Evolutionary conservation across 2,888 invertebrate genomes (phyloP), one percentile per base, ranked within the genome.

Genomic region (Muscina levida): DNA sequence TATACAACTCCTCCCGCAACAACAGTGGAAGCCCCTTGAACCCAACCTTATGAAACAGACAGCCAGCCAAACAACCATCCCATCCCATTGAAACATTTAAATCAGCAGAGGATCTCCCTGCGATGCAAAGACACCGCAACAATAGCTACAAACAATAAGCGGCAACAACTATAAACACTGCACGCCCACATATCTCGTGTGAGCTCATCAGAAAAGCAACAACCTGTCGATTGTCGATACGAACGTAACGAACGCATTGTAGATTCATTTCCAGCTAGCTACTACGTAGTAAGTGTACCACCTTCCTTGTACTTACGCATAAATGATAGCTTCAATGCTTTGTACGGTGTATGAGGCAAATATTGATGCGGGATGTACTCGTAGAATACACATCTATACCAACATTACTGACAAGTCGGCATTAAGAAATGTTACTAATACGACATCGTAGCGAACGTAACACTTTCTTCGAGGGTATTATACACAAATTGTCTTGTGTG

Each of bases 151-250:
- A n/a, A 53, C 53, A 53, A 31, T 22, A 51, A n/a, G 17, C 44
- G 62, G 31, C 44, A 51, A 48, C 48, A 26, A 31, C 65, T 19
- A 59, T 62, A 19, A 24, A 59, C 42, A 76, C 65, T 72, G 44
- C 57, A 74, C 79, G 72, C 81, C 77, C 74, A 77, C 77, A 56
- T 76, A 48, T 77, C 51, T 51, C 74, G 71, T 72, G 56, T 77
- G 73, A 72, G 71, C 71, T 74, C 74, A 74, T 72, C 62, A 74
- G 71, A 76, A 15, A 26, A 26, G 24, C 26, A 48, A 80, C 80
- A 80, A 80, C 80, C 76, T 80, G 80, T 80, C 80, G 66, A 66
- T 66, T 46, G n/a, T 65, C 37, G 15, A 1, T n/a, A 3, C 17
- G n/a, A 46, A 3, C 15, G 46, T 17, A 19, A 10, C 8, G 4